Conservation (phyloP, 2,888 invertebrate genomes). For the Drosophila diplacantha region DNA sequence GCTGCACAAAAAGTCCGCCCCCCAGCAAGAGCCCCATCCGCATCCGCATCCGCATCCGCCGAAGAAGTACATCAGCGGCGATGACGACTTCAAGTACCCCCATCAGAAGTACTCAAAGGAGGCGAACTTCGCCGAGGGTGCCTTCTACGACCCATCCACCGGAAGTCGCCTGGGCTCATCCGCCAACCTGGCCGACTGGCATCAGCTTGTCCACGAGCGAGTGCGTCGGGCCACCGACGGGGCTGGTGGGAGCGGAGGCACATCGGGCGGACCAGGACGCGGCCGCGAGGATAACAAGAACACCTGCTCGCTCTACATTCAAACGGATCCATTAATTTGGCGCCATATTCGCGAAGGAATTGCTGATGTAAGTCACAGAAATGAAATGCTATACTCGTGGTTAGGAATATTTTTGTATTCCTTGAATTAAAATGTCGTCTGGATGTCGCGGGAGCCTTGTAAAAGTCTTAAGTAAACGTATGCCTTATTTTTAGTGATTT, state of each 20-base stretch:
- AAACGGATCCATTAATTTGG: slow-evolving; percentile 99
- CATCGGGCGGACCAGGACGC: slow-evolving; percentile 55
- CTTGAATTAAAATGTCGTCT: too few relatives aligned
- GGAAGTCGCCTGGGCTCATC: slow-evolving; percentile 66
- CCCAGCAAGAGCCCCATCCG: slow-evolving; percentile 44
- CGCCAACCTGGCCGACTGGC: slow-evolving; percentile 78
- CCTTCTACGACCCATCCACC: slow-evolving; percentile 74
- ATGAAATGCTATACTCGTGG: too few relatives aligned
- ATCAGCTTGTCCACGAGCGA: slow-evolving; percentile 78
- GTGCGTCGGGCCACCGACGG: slow-evolving; percentile 78
- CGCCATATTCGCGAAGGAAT: slow-evolving; percentile 91
- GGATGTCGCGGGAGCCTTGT: not conserved
- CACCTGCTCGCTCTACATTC: slow-evolving; percentile 96
- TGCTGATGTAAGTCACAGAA: slow-evolving; percentile 82
- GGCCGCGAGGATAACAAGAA: slow-evolving; percentile 86
- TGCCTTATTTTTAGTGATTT: not conserved
- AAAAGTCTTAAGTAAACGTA: not conserved
- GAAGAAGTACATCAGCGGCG: slow-evolving; percentile 73
- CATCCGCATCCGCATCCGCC: slow-evolving; percentile 69
- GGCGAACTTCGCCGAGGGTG: slow-evolving; percentile 80
- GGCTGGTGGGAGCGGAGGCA: slow-evolving; percentile 45
- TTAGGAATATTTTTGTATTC: too few relatives aligned
- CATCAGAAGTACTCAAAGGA: slow-evolving; percentile 88
- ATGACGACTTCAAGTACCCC: slow-evolving; percentile 79
- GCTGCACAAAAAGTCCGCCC: slow-evolving; percentile 62